Evolutionary conservation across 2,113 vertebrate species (phyloP).

Genomic region (Siniperca knerii): DNA sequence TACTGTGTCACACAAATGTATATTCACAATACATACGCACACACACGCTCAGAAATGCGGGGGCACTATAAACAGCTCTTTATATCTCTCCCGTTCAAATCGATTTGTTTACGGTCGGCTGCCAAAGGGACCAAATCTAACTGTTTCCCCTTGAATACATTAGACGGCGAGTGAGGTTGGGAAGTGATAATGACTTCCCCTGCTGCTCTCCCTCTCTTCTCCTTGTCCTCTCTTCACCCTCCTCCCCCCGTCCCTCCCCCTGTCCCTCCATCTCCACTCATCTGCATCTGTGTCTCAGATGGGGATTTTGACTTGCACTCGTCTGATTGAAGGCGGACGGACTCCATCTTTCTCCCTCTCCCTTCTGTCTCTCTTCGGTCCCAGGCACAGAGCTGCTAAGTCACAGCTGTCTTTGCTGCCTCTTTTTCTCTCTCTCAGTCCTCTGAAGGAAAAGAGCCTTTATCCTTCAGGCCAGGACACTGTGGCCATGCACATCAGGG

Average conservation of each 20-base stretch:
- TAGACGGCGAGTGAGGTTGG: constrained; percentile 77
- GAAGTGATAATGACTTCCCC: constrained; percentile 83
- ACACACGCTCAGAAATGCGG: constrained; percentile 48
- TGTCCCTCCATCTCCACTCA: constrained; percentile 57
- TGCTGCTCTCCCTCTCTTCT: constrained; percentile 70
- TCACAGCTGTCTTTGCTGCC: constrained; percentile 45
- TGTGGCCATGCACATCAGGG: constrained; percentile 46
- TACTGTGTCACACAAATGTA: constrained; percentile 70
- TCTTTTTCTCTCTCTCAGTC: background rate
- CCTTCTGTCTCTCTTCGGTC: constrained; percentile 50
- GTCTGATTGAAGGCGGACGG: constrained; percentile 75
- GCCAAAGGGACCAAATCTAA: constrained; percentile 80
- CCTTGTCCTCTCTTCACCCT: constrained; percentile 22
- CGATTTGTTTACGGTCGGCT: constrained; percentile 78
- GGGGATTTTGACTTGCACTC: constrained; percentile 70
- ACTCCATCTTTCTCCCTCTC: constrained; percentile 54
- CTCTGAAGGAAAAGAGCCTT: constrained; percentile 52
- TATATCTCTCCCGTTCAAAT: constrained; percentile 76
- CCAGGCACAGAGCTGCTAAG: constrained; percentile 58
- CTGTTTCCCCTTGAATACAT: constrained; percentile 81
- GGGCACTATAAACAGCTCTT: constrained; percentile 76
- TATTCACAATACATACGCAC: constrained; percentile 61
- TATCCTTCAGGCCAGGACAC: constrained; percentile 62
- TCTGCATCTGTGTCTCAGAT: constrained; percentile 78
- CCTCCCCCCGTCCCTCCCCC: background rate